Percentiles rank a stretch among this genome's conserved stretches.
phyloP scores from a whole-genome alignment of 1,140 invertebrate genomes.

The Pentalonia nigronervosa region DNA sequence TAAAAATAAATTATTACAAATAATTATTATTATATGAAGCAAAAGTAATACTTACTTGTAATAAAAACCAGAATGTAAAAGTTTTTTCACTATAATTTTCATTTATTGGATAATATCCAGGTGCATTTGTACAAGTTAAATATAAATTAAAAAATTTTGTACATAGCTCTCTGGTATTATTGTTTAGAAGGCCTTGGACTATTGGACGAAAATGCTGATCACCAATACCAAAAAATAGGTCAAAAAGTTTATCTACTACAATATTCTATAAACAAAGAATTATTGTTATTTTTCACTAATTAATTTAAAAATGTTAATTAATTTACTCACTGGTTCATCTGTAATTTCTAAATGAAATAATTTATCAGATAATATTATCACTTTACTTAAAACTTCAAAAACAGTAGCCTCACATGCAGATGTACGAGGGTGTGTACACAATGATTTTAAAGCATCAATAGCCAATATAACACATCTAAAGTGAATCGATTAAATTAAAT shows the following conservation, averaged over 20 bases:
- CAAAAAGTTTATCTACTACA: constrained; percentile 68
- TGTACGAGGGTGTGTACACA: constrained; percentile 51
- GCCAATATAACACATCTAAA: constrained; percentile 51
- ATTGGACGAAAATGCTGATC: constrained; percentile 74
- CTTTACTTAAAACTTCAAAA: constrained; percentile 49
- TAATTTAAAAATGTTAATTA: not conserved
- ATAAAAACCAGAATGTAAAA: constrained; percentile 89
- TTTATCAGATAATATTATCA: constrained; percentile 54
- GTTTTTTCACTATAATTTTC: constrained; percentile 84
- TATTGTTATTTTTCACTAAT: not conserved
- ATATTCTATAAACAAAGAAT: constrained; percentile 64
- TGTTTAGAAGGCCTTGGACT: constrained; percentile 66
- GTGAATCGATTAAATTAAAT: not conserved
- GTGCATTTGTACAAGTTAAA: constrained; percentile 78
- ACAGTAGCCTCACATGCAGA: constrained; percentile 49
- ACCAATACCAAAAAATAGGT: constrained; percentile 71
- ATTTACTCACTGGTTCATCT: constrained; percentile 37
- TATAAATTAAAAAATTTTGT: constrained; percentile 67
- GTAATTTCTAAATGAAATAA: constrained; percentile 53
- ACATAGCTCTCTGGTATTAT: constrained; percentile 64
- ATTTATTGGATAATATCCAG: constrained; percentile 83
- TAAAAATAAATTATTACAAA: not conserved
- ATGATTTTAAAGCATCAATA: constrained; percentile 55
- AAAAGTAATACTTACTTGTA: constrained; percentile 71
- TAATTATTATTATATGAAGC: constrained; percentile 48